Evolutionary conservation across 2,888 invertebrate species (phyloP).

Genomic region (Meliscaeva auricollis): DNA sequence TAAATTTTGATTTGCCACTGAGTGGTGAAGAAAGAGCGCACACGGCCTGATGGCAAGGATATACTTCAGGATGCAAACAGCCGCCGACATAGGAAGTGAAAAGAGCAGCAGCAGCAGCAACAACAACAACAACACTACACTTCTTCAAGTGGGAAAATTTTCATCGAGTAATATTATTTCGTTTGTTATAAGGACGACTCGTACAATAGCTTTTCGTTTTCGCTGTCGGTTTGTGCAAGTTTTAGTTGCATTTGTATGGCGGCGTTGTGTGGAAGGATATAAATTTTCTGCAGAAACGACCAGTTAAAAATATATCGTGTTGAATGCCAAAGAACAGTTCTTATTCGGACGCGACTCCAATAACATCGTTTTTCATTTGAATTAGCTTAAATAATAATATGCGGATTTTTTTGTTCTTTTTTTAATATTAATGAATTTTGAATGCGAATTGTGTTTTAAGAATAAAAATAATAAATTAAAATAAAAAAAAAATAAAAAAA

Average conservation of each 20-base stretch:
- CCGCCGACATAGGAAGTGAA: slow-evolving; percentile 60
- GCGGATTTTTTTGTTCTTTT: slow-evolving; percentile 4
- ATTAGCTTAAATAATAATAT: not conserved
- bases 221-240: slow-evolving; percentile 29
- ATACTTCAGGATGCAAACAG: slow-evolving; percentile 58
- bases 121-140: slow-evolving; percentile 16
- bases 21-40: slow-evolving; percentile 68
- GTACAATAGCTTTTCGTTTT: slow-evolving; percentile 54
- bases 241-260: slow-evolving; percentile 50
- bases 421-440: slow-evolving; percentile 2
- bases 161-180: slow-evolving; percentile 75
- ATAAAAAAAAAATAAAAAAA: slow-evolving; percentile 19
- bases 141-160: slow-evolving; percentile 70
- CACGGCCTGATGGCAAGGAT: slow-evolving; percentile 64
- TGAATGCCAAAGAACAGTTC: slow-evolving; percentile 69
- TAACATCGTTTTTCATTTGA: slow-evolving; percentile 60
- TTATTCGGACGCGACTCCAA: slow-evolving; percentile 66
- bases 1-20: slow-evolving; percentile 75
- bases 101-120: slow-evolving; percentile 70
- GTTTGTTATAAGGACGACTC: slow-evolving; percentile 58
- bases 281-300: slow-evolving; percentile 51
- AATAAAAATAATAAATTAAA: not conserved
- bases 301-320: slow-evolving; percentile 64
- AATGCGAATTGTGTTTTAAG: slow-evolving; percentile 27
- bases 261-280: slow-evolving; percentile 58